Percentiles rank a stretch among this genome's conserved stretches.
Evolutionary conservation across 2,797 vertebrate species (phyloP).

Genomic region (Mus spretus): DNA sequence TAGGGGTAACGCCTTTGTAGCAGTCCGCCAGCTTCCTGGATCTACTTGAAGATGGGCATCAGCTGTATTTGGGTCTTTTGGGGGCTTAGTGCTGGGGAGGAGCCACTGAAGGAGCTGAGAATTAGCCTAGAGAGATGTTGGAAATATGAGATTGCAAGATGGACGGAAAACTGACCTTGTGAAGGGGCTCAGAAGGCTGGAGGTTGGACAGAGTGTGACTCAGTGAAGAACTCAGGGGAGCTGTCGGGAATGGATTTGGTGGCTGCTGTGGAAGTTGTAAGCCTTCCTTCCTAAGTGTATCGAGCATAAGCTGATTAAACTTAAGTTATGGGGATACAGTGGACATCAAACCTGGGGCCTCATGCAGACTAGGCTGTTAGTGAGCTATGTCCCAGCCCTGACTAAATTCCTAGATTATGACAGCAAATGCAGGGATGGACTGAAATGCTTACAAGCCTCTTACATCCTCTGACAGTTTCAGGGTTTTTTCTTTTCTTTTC

Average conservation of each 20-base stretch:
- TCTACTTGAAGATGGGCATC: not conserved
- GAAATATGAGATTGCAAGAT: not conserved
- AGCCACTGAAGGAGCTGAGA: constrained; percentile 34
- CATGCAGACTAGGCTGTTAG: no score
- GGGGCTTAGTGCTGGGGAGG: not conserved
- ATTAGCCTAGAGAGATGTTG: constrained; percentile 19
- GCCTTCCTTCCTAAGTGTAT: not conserved
- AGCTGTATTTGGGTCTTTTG: not conserved
- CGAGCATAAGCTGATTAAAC: constrained; percentile 29
- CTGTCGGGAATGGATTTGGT: constrained; percentile 2
- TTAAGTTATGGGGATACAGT: not conserved
- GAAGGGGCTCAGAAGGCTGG: not conserved
- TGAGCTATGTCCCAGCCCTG: not conserved
- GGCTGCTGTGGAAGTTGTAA: not conserved
- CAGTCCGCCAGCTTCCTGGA: not conserved
- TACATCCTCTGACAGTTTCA: not conserved
- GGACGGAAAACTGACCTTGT: not conserved
- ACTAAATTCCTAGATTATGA: constrained; percentile 23
- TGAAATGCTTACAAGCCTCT: not conserved
- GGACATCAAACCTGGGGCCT: not conserved
- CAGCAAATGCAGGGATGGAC: not conserved
- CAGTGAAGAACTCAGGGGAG: not conserved
- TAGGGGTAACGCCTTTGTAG: not conserved
- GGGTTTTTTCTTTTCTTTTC: constrained; percentile 37
- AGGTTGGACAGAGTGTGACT: constrained; percentile 50